phyloP scores from a whole-genome alignment of 1,140 invertebrate genomes.

The Lethocerus indicus region DNA sequence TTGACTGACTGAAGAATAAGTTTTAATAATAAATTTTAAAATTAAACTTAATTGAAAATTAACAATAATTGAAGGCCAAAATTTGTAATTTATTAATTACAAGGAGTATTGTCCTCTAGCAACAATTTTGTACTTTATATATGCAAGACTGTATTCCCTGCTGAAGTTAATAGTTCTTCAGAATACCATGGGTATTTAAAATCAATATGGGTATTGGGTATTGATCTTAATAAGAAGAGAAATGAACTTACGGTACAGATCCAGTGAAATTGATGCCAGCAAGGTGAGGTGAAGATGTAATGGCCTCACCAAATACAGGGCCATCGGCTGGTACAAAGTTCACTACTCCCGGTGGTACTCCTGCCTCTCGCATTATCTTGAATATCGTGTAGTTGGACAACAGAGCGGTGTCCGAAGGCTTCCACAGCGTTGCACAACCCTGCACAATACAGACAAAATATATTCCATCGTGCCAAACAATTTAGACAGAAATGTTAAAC shows the following conservation, averaged over 20 bases:
- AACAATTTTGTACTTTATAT: no score
- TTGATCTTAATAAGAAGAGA: not conserved
- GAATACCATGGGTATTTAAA: no score
- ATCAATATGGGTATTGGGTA: no score
- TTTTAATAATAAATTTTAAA: no score
- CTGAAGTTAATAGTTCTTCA: no score
- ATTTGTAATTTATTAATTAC: not conserved
- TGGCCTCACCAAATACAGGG: conserved; percentile 83
- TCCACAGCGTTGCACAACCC: conserved; percentile 94
- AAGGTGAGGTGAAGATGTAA: conserved; percentile 70
- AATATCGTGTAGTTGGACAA: conserved; percentile 92
- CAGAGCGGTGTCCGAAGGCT: conserved; percentile 94
- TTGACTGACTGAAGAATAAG: no score
- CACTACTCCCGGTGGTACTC: conserved; percentile 87
- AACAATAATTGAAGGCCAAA: no score
- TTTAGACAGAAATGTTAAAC: not conserved
- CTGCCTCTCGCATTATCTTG: conserved; percentile 82
- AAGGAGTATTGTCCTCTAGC: no score
- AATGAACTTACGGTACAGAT: conserved; percentile 61
- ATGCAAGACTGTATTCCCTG: no score
- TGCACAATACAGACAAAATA: conserved; percentile 20
- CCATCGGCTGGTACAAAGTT: conserved; percentile 94
- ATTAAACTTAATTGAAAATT: no score
- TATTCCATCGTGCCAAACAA: not conserved
- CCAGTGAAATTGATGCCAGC: conserved; percentile 96